phyloP scores from a whole-genome alignment of 2,888 invertebrate genomes.

The Deroplatys truncata region DNA sequence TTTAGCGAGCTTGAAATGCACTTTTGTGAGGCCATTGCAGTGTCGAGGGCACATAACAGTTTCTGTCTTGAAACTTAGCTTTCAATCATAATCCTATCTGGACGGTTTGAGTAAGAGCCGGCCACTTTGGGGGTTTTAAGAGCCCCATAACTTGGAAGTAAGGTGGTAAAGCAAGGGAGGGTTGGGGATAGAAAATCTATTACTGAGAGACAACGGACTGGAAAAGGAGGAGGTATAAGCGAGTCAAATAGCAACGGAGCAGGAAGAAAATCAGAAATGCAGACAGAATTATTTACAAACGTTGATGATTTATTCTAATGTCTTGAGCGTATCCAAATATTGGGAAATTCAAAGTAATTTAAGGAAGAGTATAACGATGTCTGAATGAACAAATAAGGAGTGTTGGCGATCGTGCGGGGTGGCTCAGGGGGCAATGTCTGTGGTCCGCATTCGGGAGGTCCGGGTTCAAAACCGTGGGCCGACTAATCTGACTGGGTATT shows the following conservation, averaged over 20 bases:
- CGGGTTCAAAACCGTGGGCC: too few relatives aligned
- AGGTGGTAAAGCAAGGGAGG: background rate
- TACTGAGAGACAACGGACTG: background rate
- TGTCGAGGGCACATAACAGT: background rate
- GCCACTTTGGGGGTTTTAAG: background rate
- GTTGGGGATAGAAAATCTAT: background rate
- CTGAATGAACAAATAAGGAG: too few relatives aligned
- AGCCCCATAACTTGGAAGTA: background rate
- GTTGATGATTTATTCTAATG: too few relatives aligned
- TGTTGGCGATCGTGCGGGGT: too few relatives aligned
- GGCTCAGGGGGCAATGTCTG: too few relatives aligned
- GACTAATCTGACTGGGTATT: too few relatives aligned
- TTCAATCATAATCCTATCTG: conserved; percentile 19
- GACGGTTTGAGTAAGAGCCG: background rate
- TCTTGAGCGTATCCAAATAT: too few relatives aligned
- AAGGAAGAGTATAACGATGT: too few relatives aligned
- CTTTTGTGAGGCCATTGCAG: background rate
- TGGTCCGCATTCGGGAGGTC: too few relatives aligned
- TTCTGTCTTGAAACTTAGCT: background rate
- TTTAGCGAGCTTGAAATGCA: background rate
- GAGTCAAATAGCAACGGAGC: background rate
- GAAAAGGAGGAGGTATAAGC: background rate
- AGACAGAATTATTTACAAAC: too few relatives aligned
- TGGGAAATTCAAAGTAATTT: too few relatives aligned
- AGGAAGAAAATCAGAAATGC: background rate